These are phyloP conservation scores for Thysanoteuthis rhombus DNA, from an alignment of 2,888 invertebrate species.

Conservation along the genomic window DNA sequence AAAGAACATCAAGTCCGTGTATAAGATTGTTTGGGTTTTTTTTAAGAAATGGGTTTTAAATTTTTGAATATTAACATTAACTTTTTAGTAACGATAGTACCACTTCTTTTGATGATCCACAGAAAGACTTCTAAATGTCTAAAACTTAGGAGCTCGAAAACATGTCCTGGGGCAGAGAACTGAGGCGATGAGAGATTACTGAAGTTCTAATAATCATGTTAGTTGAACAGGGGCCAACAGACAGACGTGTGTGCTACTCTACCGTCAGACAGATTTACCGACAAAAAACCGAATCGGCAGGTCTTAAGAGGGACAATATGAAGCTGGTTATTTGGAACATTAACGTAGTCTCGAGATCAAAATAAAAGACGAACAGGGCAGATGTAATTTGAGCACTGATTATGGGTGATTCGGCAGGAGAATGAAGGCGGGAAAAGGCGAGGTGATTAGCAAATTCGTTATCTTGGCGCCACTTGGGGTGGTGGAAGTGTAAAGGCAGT, in stretches of 20 bases:
- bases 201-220: background rate
- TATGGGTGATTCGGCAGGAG: background rate
- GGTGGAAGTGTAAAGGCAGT: background rate
- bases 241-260: background rate
- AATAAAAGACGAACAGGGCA: background rate
- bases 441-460: background rate
- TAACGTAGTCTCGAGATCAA: background rate
- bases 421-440: background rate
- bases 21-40: too few relatives aligned
- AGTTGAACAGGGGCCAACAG: background rate
- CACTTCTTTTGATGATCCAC: too few relatives aligned
- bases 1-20: too few relatives aligned
- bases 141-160: too few relatives aligned
- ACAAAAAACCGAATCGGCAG: background rate
- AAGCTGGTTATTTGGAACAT: constrained; percentile 12
- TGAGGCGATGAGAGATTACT: background rate
- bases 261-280: background rate
- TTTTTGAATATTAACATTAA: too few relatives aligned
- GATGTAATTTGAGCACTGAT: constrained; percentile 12
- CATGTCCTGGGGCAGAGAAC: background rate
- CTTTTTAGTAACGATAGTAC: too few relatives aligned
- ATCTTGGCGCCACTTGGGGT: background rate
- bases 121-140: too few relatives aligned
- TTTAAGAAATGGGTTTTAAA: too few relatives aligned
- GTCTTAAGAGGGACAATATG: background rate